These are phyloP conservation scores for Eristalis intricaria DNA, from an alignment of 2,888 invertebrate species.

Conservation along the genomic window DNA sequence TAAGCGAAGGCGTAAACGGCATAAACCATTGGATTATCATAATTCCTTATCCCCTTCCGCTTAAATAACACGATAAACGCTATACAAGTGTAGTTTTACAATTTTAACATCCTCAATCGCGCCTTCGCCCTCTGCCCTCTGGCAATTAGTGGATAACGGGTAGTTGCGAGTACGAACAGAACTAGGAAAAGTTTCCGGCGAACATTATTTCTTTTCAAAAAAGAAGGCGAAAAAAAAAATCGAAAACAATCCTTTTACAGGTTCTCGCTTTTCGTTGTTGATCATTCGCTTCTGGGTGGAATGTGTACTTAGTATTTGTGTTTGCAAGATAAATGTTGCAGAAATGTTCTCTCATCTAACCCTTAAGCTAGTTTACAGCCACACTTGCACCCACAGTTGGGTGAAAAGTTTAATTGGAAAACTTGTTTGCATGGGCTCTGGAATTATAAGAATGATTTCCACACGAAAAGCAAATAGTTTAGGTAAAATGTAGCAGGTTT, in stretches of 20 bases:
- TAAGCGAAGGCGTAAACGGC: neutral
- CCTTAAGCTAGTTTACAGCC: neutral
- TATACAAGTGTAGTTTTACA: neutral
- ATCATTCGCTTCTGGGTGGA: neutral
- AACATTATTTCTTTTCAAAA: neutral
- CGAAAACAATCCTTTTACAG: neutral
- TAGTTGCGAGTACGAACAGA: neutral
- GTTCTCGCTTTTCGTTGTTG: neutral
- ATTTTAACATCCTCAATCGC: neutral
- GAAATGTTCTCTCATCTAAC: neutral
- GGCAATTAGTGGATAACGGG: neutral
- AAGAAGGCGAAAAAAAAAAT: neutral
- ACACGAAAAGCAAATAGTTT: neutral
- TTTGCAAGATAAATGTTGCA: neutral
- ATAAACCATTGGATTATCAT: neutral
- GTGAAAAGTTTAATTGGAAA: slow-evolving; percentile 2
- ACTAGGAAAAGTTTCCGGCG: neutral
- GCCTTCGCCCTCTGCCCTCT: neutral
- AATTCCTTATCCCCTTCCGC: neutral
- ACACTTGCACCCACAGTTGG: too few species aligned
- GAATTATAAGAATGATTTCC: neutral
- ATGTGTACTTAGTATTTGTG: neutral
- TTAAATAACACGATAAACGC: neutral
- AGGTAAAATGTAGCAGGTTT: neutral
- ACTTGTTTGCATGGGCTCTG: neutral